A percentile compares a stretch with the other conserved stretches of the same genome.
Conservation (phyloP, 2,888 invertebrate species). For the Drosophila putrida region DNA sequence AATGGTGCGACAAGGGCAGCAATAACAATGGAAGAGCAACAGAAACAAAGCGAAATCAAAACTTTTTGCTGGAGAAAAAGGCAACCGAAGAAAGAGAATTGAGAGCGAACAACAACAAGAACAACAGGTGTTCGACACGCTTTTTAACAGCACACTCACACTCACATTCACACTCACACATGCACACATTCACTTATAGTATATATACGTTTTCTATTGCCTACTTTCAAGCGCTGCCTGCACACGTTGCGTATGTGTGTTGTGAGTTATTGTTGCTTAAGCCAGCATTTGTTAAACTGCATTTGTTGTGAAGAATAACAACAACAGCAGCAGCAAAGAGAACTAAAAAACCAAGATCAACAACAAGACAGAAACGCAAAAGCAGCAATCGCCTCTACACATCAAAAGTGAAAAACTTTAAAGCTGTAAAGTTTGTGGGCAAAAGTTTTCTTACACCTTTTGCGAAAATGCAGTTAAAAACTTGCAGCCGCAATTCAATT, state of each 20-base stretch:
- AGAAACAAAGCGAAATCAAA: conserved; percentile 55
- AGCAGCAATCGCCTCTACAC: conserved; percentile 31
- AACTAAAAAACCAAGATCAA: neutral
- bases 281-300: conserved; percentile 43
- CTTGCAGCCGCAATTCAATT: conserved; percentile 79
- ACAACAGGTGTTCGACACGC: conserved; percentile 72
- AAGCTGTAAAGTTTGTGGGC: conserved; percentile 62
- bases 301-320: conserved; percentile 27
- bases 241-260: conserved; percentile 24
- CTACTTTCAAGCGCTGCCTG: conserved; percentile 48
- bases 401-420: conserved; percentile 68
- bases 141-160: conserved; percentile 16
- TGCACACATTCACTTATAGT: conserved; percentile 3
- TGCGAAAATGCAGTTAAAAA: conserved; percentile 74
- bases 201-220: conserved; percentile 42
- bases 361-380: conserved; percentile 2
- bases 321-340: conserved; percentile 18
- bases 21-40: conserved; percentile 33
- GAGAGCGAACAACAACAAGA: conserved; percentile 38
- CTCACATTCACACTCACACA: conserved; percentile 13
- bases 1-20: conserved; percentile 32
- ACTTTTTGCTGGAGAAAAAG: conserved; percentile 52
- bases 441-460: conserved; percentile 66
- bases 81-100: conserved; percentile 31
- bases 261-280: conserved; percentile 13